Evolutionary conservation across 2,797 vertebrate species (phyloP).

Genomic region (Pseudocheirus occidentalis): DNA sequence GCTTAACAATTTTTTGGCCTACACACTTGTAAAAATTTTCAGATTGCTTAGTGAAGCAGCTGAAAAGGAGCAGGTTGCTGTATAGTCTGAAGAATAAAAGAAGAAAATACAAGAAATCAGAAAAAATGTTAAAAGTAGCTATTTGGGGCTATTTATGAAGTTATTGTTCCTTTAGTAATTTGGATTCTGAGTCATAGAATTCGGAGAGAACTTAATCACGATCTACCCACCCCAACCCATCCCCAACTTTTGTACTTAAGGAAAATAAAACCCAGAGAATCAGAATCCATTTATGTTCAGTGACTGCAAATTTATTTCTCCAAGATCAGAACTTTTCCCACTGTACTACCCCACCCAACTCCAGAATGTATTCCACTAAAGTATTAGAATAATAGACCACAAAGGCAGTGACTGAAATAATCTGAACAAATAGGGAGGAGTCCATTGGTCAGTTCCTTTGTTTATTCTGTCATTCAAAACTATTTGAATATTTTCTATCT

Average conservation of each 20-base stretch:
- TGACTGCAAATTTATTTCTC: background rate
- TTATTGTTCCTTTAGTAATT: background rate
- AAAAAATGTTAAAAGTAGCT: background rate
- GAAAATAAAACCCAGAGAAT: background rate
- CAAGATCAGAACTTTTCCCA: background rate
- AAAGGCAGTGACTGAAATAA: background rate
- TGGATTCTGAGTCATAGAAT: background rate
- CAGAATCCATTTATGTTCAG: background rate
- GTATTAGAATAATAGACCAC: background rate
- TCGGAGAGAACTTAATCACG: background rate
- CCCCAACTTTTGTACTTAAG: background rate
- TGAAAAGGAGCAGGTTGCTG: background rate
- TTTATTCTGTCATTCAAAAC: background rate
- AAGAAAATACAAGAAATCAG: background rate
- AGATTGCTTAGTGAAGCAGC: slow-evolving; percentile 33
- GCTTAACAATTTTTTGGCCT: background rate
- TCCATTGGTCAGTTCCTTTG: background rate
- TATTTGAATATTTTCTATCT: background rate
- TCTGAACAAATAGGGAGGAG: background rate
- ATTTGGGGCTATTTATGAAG: background rate
- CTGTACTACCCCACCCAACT: background rate
- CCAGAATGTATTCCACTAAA: background rate
- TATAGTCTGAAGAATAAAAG: background rate
- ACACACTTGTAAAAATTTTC: background rate
- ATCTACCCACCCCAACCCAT: background rate